A percentile compares a stretch with the other conserved stretches of the same genome.
These are phyloP conservation scores for Clistopyga incitator DNA, from an alignment of 2,888 invertebrate genomes.

Conservation along the genomic window DNA sequence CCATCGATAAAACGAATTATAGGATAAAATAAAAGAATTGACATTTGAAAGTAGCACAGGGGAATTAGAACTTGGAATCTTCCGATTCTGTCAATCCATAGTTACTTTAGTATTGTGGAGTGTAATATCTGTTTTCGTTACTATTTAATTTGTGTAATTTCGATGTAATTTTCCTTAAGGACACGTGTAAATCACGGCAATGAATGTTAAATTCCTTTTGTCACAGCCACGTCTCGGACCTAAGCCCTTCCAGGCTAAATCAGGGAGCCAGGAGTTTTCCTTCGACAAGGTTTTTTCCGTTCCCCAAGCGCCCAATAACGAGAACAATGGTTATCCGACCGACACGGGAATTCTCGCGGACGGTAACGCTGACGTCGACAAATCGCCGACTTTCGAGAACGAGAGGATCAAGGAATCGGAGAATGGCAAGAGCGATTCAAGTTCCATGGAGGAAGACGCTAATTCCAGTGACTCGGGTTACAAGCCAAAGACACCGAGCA, in stretches of 20 bases:
- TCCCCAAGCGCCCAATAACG: slow-evolving; percentile 88
- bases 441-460: slow-evolving; percentile 87
- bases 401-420: slow-evolving; percentile 83
- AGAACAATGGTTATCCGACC: slow-evolving; percentile 80
- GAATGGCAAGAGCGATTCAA: slow-evolving; percentile 87
- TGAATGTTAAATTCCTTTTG: slow-evolving; percentile 66
- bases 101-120: neutral
- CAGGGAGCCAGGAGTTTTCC: slow-evolving; percentile 90
- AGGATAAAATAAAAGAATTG: neutral
- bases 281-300: slow-evolving; percentile 94
- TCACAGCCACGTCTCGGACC: slow-evolving; percentile 93
- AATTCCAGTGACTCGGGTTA: slow-evolving; percentile 89
- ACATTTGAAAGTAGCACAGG: neutral
- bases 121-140: neutral
- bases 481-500: slow-evolving; percentile 90
- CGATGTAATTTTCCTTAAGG: neutral
- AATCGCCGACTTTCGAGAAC: slow-evolving; percentile 76
- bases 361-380: slow-evolving; percentile 73
- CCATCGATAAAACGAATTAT: too few relatives aligned
- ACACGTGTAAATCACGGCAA: slow-evolving; percentile 1
- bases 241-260: slow-evolving; percentile 93
- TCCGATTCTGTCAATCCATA: neutral
- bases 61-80: neutral
- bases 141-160: neutral
- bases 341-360: slow-evolving; percentile 75